These are phyloP conservation scores for Scrobipalpa atriplicella DNA, from an alignment of 2,888 invertebrate species.

Conservation along the genomic window DNA sequence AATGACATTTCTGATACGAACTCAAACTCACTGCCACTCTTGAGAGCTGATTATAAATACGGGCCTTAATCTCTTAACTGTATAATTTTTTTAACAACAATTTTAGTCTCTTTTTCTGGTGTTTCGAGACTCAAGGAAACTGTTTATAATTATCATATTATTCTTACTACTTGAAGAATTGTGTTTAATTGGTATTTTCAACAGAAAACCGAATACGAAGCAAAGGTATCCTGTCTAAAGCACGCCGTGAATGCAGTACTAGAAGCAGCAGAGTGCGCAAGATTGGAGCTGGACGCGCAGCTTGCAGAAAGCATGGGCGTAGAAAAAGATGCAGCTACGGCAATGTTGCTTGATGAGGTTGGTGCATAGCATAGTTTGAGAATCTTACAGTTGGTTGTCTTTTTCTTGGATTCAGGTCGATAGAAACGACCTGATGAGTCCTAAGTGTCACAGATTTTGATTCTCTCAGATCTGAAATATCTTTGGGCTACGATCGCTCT, in stretches of 20 bases:
- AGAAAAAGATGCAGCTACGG: constrained; percentile 54
- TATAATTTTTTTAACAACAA: too few relatives aligned
- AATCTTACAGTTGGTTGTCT: too few relatives aligned
- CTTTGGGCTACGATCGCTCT: too few relatives aligned
- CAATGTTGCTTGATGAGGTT: constrained; percentile 62
- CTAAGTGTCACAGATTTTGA: too few relatives aligned
- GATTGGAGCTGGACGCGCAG: constrained; percentile 56
- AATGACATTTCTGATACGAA: too few relatives aligned
- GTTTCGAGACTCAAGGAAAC: not conserved
- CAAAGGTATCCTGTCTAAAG: constrained; percentile 52
- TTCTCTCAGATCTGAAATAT: too few relatives aligned
- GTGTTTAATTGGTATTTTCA: not conserved
- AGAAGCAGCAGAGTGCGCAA: constrained; percentile 52
- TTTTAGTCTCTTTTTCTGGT: not conserved
- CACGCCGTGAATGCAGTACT: constrained; percentile 53
- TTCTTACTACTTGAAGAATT: not conserved
- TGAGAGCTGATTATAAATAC: too few relatives aligned
- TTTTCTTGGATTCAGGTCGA: too few relatives aligned
- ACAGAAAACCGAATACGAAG: constrained; percentile 53
- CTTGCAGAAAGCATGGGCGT: constrained; percentile 48
- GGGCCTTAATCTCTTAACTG: too few relatives aligned
- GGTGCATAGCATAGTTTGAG: too few relatives aligned
- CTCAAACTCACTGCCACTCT: too few relatives aligned
- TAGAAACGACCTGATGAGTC: too few relatives aligned
- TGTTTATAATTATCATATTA: not conserved